These are phyloP conservation scores for Myanophis thanlyinensis DNA, from an alignment of 2,113 vertebrate species.

Conservation along the genomic window DNA sequence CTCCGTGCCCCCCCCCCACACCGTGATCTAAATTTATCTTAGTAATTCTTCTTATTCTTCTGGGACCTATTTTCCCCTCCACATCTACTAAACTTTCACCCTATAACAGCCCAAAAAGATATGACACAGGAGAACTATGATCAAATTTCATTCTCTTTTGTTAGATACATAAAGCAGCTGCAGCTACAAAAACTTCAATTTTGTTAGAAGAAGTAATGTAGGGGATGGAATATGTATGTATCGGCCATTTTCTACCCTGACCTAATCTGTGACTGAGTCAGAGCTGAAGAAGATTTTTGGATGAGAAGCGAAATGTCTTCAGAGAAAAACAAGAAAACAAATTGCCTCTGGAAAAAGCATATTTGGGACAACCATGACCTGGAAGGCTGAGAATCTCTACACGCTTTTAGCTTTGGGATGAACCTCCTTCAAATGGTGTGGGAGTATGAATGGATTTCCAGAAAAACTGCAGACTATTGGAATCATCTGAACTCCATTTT, in stretches of 20 bases:
- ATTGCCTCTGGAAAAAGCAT: neutral
- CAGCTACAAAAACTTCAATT: neutral
- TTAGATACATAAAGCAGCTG: neutral
- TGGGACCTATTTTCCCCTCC: neutral
- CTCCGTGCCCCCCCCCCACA: neutral
- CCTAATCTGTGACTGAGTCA: neutral
- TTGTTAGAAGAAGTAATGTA: neutral
- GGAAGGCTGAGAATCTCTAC: neutral
- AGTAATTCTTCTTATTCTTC: neutral
- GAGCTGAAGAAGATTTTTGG: neutral
- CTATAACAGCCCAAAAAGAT: neutral
- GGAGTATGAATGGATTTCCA: too few relatives aligned
- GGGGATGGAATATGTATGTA: neutral
- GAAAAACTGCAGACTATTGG: too few relatives aligned
- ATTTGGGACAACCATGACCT: neutral
- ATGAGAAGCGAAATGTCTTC: neutral
- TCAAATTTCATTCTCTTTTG: neutral
- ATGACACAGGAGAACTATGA: neutral
- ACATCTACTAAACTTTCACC: neutral
- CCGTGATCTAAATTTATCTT: neutral
- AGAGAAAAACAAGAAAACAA: neutral
- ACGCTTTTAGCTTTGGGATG: too few relatives aligned
- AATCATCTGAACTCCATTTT: too few relatives aligned
- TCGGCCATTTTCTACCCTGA: neutral
- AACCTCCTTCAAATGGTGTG: too few relatives aligned